Base-by-base conservation (phyloP, 2,113 vertebrate genomes). In the Chloropsis hardwickii region DNA sequence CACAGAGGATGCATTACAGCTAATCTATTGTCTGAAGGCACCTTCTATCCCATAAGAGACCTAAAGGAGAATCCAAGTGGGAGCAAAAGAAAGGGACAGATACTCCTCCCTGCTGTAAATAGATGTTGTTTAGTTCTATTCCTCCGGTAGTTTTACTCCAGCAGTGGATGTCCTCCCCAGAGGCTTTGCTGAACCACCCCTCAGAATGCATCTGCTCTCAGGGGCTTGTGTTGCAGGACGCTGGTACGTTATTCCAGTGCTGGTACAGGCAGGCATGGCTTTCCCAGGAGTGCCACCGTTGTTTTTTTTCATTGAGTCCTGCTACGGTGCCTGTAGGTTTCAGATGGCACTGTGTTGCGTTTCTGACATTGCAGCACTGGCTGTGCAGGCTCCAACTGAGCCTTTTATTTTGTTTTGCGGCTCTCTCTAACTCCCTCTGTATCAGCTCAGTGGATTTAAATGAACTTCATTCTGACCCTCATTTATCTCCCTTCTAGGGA, bases 351-450 rank as follows among this genome's bases (percentile, higher is more conserved):
- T 12, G 88, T 86, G 95, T 85, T 89, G 90, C 47, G 3, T 90
- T 89, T 89, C 79, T 94, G 95, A 81, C 92, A 70, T 87, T 89
- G 62, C 70, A 91, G 96, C 35, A 14, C 65, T 94, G 90, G 37
- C 88, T 85, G 76, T 88, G 87, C 93, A 88, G 91, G 64, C 81
- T 95, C 72, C 84, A 79, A 10, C 74, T 31, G 42, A 90, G 95
- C 91, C 95, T 86, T 92, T 95, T 92, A 95, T 95, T 96, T 96
- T 94, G 94, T 88, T 96, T 48, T 86, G 92, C 40, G 0, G 58
- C 51, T 90, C 62, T 81, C 77, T 81, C 24, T 77, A 69, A 96
- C 71, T 90, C 73, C 84, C 84, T 72, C 95, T 50, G 15, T 65
- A 80, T 64, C 90, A 85, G 74, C 92, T 69, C 13, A 14, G 12